A percentile compares a stretch with the other conserved stretches of the same genome.
Evolutionary conservation across 2,113 vertebrate genomes (phyloP).

Genomic region (Orientallactaga bullata): DNA sequence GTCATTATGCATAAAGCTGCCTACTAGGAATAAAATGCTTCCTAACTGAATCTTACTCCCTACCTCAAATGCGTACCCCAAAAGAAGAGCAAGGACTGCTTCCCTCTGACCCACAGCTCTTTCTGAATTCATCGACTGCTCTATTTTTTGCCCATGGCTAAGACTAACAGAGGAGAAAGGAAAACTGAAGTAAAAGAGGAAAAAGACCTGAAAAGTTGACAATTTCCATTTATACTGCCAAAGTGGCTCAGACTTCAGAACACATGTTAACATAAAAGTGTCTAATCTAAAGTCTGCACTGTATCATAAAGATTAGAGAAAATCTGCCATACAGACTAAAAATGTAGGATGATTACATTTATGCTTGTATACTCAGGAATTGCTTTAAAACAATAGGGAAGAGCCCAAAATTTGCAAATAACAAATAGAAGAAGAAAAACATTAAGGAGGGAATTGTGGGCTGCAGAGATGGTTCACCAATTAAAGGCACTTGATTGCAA

Average conservation of each 20-base stretch:
- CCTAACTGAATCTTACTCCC: not conserved
- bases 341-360: not conserved
- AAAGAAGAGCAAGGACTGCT: not conserved
- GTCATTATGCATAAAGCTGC: not conserved
- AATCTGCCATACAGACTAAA: not conserved
- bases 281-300: not conserved
- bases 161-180: not conserved
- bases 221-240: not conserved
- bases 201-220: not conserved
- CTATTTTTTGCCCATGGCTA: not conserved
- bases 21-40: not conserved
- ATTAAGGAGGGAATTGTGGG: not conserved
- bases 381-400: not conserved
- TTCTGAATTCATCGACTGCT: not conserved
- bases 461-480: too few species aligned
- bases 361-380: not conserved
- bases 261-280: not conserved
- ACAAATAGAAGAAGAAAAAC: not conserved
- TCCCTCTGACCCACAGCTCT: not conserved
- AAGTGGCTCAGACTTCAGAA: conserved; percentile 2
- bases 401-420: not conserved
- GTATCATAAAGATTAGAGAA: not conserved
- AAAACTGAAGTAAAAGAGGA: not conserved
- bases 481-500: too few species aligned
- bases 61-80: not conserved